These are phyloP conservation scores for Synanceia verrucosa DNA, from an alignment of 2,797 vertebrate genomes.

Conservation along the genomic window DNA sequence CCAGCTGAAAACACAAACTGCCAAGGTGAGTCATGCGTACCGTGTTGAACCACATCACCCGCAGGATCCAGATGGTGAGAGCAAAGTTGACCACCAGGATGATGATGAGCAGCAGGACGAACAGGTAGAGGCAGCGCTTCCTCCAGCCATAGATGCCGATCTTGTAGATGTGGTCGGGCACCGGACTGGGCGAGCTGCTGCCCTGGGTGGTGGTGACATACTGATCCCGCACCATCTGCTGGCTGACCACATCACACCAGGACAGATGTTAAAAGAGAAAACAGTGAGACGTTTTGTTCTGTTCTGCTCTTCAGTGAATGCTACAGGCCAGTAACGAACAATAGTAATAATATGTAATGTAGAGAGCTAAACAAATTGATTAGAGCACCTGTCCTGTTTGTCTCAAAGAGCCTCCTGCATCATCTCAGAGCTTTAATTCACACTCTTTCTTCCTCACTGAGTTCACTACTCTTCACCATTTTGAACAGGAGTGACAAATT, in stretches of 20 bases:
- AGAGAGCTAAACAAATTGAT: too few species aligned
- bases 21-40: constrained; percentile 76
- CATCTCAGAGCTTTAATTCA: too few species aligned
- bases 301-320: neutral
- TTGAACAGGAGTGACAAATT: too few species aligned
- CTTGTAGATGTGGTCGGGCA: constrained; percentile 86
- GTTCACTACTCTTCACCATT: too few species aligned
- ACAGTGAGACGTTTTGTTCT: neutral
- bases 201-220: constrained; percentile 88
- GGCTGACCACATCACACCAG: constrained; percentile 23
- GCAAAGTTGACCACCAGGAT: constrained; percentile 93
- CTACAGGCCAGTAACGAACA: too few species aligned
- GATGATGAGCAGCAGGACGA: constrained; percentile 91
- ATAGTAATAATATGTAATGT: neutral
- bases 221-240: constrained; percentile 94
- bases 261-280: neutral
- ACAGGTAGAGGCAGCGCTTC: constrained; percentile 95
- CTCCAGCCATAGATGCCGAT: constrained; percentile 98
- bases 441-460: too few species aligned
- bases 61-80: constrained; percentile 94
- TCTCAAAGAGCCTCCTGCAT: too few species aligned
- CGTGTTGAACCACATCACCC: constrained; percentile 97
- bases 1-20: neutral
- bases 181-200: constrained; percentile 71
- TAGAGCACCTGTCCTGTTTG: too few species aligned